These are phyloP conservation scores for Ophion costatus DNA, from an alignment of 2,888 invertebrate species.

Conservation along the genomic window DNA sequence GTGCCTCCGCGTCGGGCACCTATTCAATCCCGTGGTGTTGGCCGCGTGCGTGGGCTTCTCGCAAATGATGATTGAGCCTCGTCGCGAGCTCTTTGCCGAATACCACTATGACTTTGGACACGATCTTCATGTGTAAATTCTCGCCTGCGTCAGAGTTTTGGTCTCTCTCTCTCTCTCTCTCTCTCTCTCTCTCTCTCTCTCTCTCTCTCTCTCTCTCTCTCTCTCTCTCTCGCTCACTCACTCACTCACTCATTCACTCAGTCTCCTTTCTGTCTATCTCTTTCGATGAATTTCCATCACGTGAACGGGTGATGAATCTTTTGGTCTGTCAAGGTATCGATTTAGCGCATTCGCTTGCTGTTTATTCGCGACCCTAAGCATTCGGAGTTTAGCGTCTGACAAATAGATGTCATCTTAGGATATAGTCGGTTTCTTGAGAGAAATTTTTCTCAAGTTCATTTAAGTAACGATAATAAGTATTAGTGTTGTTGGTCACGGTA, in stretches of 20 bases:
- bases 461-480: too few relatives aligned
- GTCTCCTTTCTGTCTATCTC: not conserved
- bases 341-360: not conserved
- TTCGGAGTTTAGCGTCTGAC: too few relatives aligned
- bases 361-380: not conserved
- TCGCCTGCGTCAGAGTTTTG: conserved; percentile 37
- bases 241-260: not conserved
- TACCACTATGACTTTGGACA: conserved; percentile 30
- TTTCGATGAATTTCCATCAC: conserved; percentile 1
- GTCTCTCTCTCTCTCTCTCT: not conserved
- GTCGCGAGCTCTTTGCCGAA: conserved; percentile 15
- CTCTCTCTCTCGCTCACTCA: not conserved
- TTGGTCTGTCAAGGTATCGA: conserved; percentile 8
- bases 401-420: not conserved
- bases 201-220: not conserved
- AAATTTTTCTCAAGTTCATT: too few relatives aligned
- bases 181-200: not conserved
- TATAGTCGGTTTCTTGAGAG: too few relatives aligned
- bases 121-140: conserved; percentile 23
- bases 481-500: too few relatives aligned
- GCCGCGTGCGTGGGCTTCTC: conserved; percentile 13
- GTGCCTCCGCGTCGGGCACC: not conserved
- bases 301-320: conserved; percentile 18
- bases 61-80: conserved; percentile 35
- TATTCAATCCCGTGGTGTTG: conserved; percentile 5